Percentiles rank a stretch among this genome's conserved stretches.
phyloP scores from a whole-genome alignment of 1,140 invertebrate genomes.

The Frieseomelitta varia region DNA sequence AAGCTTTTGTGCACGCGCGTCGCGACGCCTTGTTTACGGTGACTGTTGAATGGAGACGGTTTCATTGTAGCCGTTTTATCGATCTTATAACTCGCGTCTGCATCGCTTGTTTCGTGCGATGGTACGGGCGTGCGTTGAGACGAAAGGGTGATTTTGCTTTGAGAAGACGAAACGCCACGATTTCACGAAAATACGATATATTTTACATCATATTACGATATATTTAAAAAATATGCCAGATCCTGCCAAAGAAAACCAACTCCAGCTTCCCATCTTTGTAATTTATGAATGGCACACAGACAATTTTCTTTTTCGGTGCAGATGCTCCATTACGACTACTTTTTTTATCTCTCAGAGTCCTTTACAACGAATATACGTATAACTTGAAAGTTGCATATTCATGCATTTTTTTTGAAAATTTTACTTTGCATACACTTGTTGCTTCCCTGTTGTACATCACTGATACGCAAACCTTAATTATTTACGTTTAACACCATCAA shows the following conservation, averaged over 20 bases:
- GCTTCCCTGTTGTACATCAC: no score
- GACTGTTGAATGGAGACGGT: conserved; percentile 33
- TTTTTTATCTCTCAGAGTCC: not conserved
- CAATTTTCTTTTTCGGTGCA: not conserved
- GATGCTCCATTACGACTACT: not conserved
- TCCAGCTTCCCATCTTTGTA: not conserved
- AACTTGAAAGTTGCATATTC: not conserved
- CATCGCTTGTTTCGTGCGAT: not conserved
- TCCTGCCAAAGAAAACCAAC: not conserved
- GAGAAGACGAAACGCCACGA: not conserved
- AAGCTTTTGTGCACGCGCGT: not conserved
- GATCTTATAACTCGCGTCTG: conserved; percentile 21
- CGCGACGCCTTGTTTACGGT: conserved; percentile 7
- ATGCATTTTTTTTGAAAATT: no score
- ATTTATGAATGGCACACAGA: not conserved
- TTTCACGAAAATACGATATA: no score
- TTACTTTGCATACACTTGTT: no score
- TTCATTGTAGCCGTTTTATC: conserved; percentile 25
- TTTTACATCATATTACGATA: no score
- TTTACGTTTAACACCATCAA: no score
- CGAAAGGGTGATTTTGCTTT: not conserved
- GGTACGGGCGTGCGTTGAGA: no score
- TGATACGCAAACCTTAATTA: no score
- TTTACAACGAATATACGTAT: not conserved
- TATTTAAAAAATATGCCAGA: not conserved